phyloP scores from a whole-genome alignment of 1,140 invertebrate genomes.

The Apis mellifera region Amel_HAv3.1 CM009936.2:12530001-12530500 shows the following conservation, averaged over 20 bases:
- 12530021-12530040: too few relatives aligned
- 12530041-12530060: not conserved
- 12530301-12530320: not conserved
- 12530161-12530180: not conserved
- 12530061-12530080: not conserved
- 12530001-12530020: too few relatives aligned
- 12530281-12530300: constrained; percentile 11
- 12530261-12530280: not conserved
- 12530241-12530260: not conserved
- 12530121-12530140: not conserved
- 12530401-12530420: not conserved
- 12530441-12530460: too few relatives aligned
- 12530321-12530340: not conserved
- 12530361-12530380: not conserved
- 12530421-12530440: too few relatives aligned
- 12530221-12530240: not conserved
- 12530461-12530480: not conserved
- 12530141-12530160: not conserved
- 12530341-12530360: not conserved
- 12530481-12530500: not conserved
- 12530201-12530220: not conserved
- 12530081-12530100: not conserved
- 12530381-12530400: not conserved
- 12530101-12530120: not conserved
- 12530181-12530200: not conserved